These are phyloP conservation scores for Centropyge bicolor DNA, from an alignment of 2,797 vertebrate species.

Conservation along the genomic window DNA sequence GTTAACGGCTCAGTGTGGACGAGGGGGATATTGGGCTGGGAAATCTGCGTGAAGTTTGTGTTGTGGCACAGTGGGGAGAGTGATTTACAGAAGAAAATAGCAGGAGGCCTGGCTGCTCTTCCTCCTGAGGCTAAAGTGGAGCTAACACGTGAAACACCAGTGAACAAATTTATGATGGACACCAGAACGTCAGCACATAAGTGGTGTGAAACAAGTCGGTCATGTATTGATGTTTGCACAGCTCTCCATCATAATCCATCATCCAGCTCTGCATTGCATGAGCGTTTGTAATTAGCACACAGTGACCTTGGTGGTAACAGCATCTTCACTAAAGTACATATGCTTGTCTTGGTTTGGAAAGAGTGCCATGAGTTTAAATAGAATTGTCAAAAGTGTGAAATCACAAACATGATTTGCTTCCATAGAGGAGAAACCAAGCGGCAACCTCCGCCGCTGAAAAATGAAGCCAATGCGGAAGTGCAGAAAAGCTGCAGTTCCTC, in stretches of 20 bases:
- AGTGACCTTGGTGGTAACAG: neutral
- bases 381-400: neutral
- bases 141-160: neutral
- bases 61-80: constrained; percentile 1
- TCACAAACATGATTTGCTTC: neutral
- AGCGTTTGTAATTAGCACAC: neutral
- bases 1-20: neutral
- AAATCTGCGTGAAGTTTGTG: constrained; percentile 17
- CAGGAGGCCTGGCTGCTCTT: neutral
- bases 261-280: neutral
- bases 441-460: too few relatives aligned
- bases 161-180: neutral
- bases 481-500: too few relatives aligned
- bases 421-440: too few relatives aligned
- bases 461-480: too few relatives aligned
- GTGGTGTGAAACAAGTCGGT: neutral
- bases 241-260: neutral
- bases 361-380: too few relatives aligned
- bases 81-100: constrained; percentile 12
- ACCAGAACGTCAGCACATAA: neutral
- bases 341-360: neutral
- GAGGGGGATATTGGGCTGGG: neutral
- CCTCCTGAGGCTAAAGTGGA: neutral
- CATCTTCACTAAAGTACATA: neutral
- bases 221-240: neutral